Conservation (phyloP, 2,113 vertebrate species). For the Colistium nudipinnis region DNA sequence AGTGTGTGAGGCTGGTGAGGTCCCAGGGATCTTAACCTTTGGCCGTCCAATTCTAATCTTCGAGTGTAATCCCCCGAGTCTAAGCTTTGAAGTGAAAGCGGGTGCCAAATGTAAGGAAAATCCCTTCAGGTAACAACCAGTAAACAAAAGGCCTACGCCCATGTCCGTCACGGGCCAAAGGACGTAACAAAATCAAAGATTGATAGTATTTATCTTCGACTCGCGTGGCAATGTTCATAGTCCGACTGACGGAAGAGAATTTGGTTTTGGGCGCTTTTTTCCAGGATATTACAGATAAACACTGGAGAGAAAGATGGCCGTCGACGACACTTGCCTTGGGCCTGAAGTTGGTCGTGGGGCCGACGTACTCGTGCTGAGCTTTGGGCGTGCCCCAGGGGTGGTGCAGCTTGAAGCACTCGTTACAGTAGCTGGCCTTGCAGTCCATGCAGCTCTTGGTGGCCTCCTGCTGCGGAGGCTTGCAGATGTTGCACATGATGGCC, state of each 20-base stretch:
- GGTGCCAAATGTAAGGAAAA: no score
- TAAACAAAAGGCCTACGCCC: neutral
- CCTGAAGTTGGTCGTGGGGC: constrained; percentile 95
- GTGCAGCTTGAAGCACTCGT: constrained; percentile 95
- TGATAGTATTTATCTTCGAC: no score
- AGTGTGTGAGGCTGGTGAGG: no score
- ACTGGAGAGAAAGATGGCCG: no score
- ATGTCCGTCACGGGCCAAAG: neutral
- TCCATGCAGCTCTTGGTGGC: constrained; percentile 99
- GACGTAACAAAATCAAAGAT: neutral
- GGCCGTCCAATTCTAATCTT: no score
- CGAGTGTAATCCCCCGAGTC: no score
- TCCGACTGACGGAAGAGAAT: neutral
- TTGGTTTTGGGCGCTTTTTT: neutral
- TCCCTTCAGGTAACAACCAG: no score
- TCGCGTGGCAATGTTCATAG: constrained; percentile 20
- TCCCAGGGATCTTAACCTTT: no score
- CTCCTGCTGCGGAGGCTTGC: constrained; percentile 93
- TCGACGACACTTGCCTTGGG: constrained; percentile 85
- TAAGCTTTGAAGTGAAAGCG: no score
- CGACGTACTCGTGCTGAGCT: constrained; percentile 96
- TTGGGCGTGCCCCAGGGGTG: constrained; percentile 96
- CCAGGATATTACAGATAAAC: neutral
- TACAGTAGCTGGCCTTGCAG: constrained; percentile 97
- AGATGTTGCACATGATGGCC: constrained; percentile 95